Evolutionary conservation across 92 coral and sea anemone species (phyloP).

Genomic region (Epizoanthus scotinus): DNA sequence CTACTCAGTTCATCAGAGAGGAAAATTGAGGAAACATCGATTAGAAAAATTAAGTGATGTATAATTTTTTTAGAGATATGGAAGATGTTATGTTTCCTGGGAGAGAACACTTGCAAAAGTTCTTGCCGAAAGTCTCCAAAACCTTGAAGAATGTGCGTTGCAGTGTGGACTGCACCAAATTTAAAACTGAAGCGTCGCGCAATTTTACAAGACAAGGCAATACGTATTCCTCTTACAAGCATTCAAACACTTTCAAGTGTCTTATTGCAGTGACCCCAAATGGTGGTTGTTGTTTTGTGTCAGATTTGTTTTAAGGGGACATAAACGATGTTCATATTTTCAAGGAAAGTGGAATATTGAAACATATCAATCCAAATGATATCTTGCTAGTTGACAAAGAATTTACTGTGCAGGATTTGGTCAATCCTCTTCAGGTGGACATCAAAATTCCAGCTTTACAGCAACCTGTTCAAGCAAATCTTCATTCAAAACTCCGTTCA

Average conservation of each 20-base stretch:
- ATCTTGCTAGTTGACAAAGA: constrained; percentile 56
- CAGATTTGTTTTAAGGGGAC: constrained; percentile 67
- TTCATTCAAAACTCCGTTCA: too few species aligned
- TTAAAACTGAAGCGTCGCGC: constrained; percentile 54
- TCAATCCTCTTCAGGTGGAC: constrained; percentile 60
- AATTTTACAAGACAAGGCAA: constrained; percentile 66
- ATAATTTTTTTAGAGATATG: constrained; percentile 52
- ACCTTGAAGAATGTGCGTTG: constrained; percentile 66
- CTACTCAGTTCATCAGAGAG: constrained; percentile 56
- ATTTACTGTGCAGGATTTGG: constrained; percentile 60
- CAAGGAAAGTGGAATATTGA: constrained; percentile 62
- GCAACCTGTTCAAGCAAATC: too few species aligned
- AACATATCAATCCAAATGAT: constrained; percentile 56
- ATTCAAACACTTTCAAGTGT: constrained; percentile 72
- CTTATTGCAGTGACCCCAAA: constrained; percentile 66
- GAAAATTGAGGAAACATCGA: constrained; percentile 37
- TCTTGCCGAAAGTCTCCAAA: constrained; percentile 66
- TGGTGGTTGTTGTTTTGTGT: constrained; percentile 62
- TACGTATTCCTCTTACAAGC: constrained; percentile 54
- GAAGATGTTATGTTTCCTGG: constrained; percentile 53
- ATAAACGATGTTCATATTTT: constrained; percentile 61
- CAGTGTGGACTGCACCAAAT: constrained; percentile 70
- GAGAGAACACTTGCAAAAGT: constrained; percentile 41
- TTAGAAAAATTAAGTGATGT: constrained; percentile 66
- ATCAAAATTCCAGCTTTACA: constrained; percentile 54